Percentiles rank a stretch among this genome's conserved stretches.
Evolutionary conservation across 2,113 vertebrate species (phyloP).

Genomic region (Malurus elegans): DNA sequence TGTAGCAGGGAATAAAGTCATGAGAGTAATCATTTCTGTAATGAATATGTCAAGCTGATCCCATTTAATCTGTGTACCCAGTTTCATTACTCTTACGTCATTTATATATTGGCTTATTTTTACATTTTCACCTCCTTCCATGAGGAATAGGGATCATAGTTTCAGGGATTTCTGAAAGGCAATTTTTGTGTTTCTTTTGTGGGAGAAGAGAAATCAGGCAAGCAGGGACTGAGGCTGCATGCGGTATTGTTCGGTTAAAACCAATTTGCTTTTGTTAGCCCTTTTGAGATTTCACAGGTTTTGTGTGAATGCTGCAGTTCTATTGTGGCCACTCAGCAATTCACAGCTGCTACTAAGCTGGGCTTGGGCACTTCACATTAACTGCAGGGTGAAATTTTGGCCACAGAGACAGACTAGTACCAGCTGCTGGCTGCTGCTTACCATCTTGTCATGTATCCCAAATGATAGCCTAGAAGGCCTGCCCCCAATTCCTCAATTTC

Average conservation of each 20-base stretch:
- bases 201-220: not conserved
- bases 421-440: not conserved
- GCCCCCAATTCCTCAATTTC: not conserved
- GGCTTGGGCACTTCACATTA: not conserved
- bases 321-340: not conserved
- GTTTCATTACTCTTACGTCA: not conserved
- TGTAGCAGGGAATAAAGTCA: not conserved
- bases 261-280: not conserved
- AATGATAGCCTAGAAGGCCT: not conserved
- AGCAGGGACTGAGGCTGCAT: not conserved
- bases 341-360: not conserved
- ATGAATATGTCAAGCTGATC: not conserved
- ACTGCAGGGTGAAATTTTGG: not conserved
- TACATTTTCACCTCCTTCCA: not conserved
- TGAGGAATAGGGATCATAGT: not conserved
- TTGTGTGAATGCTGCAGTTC: not conserved
- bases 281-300: not conserved
- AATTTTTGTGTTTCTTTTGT: not conserved
- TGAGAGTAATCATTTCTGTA: constrained; percentile 1
- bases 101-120: constrained; percentile 8
- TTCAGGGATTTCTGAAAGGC: not conserved
- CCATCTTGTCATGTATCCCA: not conserved
- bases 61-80: not conserved
- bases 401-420: not conserved
- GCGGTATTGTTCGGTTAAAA: not conserved